Evolutionary conservation across 2,113 vertebrate genomes (phyloP), one percentile per base, ranked within the genome.

Genomic region (Podarcis muralis): DNA sequence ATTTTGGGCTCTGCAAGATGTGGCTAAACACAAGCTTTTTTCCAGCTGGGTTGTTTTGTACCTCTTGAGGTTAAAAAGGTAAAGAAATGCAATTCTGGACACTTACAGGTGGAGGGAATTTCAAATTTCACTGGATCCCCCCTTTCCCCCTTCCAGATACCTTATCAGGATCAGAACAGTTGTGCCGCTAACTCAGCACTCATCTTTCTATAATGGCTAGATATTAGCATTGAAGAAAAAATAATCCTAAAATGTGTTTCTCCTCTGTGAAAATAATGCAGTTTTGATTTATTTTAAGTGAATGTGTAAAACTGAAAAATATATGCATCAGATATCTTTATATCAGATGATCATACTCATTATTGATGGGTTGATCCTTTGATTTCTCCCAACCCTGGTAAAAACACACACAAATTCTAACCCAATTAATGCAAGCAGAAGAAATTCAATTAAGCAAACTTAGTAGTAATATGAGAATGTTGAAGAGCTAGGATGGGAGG

Each of bases 1-100:
- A 91, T 97, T 97, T 89, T 97, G 97, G 97, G 97, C 97, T 85
- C 95, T 98, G 53, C 88, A 93, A 85, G 95, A 96, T 71, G 91
- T 98, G 88, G 83, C 95, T 7, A 93, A 94, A 82, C 97, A 98
- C 32, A 32, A 95, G 74, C 88, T 94, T 25, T 98, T 98, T 94
- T 92, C 96, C 85, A 94, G 96, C 9, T 97, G 97, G 97, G 94
- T 98, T 89, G 84, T 90, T 59, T 27, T 95, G 93, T 98, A 98
- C 87, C 92, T 97, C 85, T 91, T 92, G 25, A 96, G 97, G 82
- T 94, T 98, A 89, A 92, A 91, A 75, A 86, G 90, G 98, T 98
- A 81, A 86, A 62, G 57, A 86, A 89, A 77, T 74, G 66, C 6
- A 85, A 7, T 90, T 89, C 86, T 88, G 79, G 3, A 83, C 71